Evolutionary conservation across 2,888 invertebrate genomes (phyloP).

Genomic region (Aporophyla lueneburgensis): DNA sequence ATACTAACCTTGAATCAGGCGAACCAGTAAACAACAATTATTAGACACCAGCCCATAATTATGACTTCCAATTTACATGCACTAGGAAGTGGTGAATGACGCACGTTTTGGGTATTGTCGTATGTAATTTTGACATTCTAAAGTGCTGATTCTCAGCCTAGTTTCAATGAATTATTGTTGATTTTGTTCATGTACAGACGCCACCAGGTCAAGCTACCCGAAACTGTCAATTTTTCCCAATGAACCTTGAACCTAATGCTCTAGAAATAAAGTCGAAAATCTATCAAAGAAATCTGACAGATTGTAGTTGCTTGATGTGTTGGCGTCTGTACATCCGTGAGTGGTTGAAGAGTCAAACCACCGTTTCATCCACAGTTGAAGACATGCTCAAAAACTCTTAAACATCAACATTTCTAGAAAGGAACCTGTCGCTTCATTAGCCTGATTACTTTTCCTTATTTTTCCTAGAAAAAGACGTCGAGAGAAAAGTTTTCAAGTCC

Average conservation of each 20-base stretch:
- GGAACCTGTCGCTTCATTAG: constrained; percentile 40
- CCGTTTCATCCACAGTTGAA: not conserved
- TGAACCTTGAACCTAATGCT: no score
- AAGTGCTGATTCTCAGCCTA: not conserved
- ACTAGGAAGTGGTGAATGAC: not conserved
- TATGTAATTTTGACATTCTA: not conserved
- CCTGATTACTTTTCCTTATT: constrained; percentile 41
- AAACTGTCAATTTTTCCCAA: no score
- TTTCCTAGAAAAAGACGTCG: constrained; percentile 20
- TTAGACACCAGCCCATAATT: not conserved
- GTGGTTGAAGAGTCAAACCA: not conserved
- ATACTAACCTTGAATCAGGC: not conserved
- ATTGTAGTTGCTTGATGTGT: no score
- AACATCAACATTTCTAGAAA: constrained; percentile 20
- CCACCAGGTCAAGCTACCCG: no score
- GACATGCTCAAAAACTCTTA: not conserved
- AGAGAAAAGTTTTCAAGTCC: constrained; percentile 34
- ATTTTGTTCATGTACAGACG: not conserved
- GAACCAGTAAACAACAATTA: not conserved
- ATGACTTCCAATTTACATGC: not conserved
- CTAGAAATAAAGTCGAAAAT: no score
- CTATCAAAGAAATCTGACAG: no score
- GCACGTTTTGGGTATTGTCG: not conserved
- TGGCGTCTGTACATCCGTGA: no score
- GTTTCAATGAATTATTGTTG: not conserved